Evolutionary conservation across 2,888 invertebrate genomes (phyloP), one percentile per base, ranked within the genome.

Genomic region (Harpalus rubripes): DNA sequence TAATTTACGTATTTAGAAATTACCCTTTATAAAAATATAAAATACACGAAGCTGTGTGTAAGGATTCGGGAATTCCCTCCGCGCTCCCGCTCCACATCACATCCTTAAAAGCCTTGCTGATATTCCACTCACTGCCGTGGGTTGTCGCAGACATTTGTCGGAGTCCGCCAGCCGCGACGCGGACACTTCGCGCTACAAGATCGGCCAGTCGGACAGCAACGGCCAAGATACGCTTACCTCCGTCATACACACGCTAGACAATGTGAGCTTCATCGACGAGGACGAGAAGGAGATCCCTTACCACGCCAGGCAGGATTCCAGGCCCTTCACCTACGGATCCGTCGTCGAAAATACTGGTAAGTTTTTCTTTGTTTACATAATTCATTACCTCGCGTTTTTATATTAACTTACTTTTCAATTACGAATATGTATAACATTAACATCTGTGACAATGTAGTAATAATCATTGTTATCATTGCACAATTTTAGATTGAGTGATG

Each of bases 301-400:
- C 92, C 97, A 98, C 95, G 97, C 97, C 89, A 94, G 97, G 89
- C 95, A 96, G 88, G 96, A 97, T 91, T 96, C 96, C 88, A 94
- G 96, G 88, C 98, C 98, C 86, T 97, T 97, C 92, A 96, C 96
- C 85, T 98, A 98, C 94, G 96, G 96, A 85, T 72, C 68, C 39
- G 85, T 85, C 58, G 80, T 80, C 0, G 85, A 85, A 68, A 85
- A 85, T 58, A 85, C 85, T 65, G 85, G 85, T 85, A 39, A 85
- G 85, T 76, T 1, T 8, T 41, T 39, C 39, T 72, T 15, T 41
- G 22, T 68, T 32, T 68, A 68, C n/a, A 7, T 12, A 22, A 6
- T 10, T 18, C 68, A n/a, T 10, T 8, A 52, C 12, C 8, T 12
- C 0, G 4, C n/a, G n/a, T n/a, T 8, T 52, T 52, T 52, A 12